Percentiles rank a stretch among this genome's conserved stretches.
Conservation (phyloP, 2,113 vertebrate genomes). For the Barnardius zonarius region DNA sequence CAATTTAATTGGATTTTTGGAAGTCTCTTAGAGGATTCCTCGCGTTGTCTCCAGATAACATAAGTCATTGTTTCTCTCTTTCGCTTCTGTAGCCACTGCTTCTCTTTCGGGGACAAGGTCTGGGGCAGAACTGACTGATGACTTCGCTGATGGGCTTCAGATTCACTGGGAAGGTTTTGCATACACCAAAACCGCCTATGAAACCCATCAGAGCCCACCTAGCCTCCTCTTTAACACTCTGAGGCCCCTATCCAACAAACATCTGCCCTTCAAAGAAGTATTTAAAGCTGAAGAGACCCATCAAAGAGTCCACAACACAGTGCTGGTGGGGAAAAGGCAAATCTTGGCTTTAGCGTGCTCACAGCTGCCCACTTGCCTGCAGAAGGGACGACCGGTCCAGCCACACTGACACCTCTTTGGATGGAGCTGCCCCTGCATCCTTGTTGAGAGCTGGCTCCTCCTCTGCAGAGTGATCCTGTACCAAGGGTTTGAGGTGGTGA, state of each 20-base stretch:
- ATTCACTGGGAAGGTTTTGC: not conserved
- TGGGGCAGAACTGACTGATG: not conserved
- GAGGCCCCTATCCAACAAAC: not conserved
- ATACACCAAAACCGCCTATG: not conserved
- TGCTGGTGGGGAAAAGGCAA: not conserved
- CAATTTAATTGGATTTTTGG: not conserved
- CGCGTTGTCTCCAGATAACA: fast-evolving
- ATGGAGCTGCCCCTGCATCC: not conserved
- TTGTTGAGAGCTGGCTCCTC: not conserved
- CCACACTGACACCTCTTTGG: fast-evolving
- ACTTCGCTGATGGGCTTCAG: not conserved
- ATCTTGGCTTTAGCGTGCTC: not conserved
- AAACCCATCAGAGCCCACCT: not conserved
- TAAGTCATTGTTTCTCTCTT: not conserved
- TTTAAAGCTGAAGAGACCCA: not conserved
- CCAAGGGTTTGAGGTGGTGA: not conserved
- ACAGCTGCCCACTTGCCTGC: fast-evolving
- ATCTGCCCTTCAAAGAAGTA: not conserved
- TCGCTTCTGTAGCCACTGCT: not conserved
- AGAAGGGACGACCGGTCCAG: not conserved
- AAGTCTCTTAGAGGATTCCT: not conserved
- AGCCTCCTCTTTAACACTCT: not conserved
- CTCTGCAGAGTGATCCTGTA: not conserved
- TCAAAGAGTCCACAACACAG: not conserved
- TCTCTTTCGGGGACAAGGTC: not conserved